Evolutionary conservation across 2,888 invertebrate species (phyloP), one percentile per base, ranked within the genome.

Genomic region (Euproctis similis): DNA sequence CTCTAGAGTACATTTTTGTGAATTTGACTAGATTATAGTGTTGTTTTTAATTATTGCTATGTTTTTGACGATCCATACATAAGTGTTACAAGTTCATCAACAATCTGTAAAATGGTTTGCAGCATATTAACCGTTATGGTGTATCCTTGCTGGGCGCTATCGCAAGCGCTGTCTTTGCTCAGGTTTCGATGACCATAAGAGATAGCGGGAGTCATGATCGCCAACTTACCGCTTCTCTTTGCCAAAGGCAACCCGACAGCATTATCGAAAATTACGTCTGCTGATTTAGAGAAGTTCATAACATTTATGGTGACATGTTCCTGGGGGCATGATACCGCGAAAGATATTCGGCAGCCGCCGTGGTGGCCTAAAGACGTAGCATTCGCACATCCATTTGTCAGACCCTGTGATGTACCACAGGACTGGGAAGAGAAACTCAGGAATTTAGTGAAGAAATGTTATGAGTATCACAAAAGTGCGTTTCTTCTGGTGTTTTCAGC

Each of bases 301-400:
- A 88, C 90, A 40, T 91, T 91, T 62, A 90, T 91, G 90, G 89
- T 91, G 46, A 89, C 90, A 61, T 91, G 91, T 77, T 91, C 91
- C 24, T 85, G 89, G 76, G 90, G 90, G 26, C 88, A 89, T 54
- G 87, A 88, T 46, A 86, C 86, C 10, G 84, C 74, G 16, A 84
- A 82, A 51, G 75, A 77, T 17, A 87, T 88, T 31, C 77, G 82
- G 34, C 86, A 89, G 59, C 91, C 91, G 10, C 87, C 87, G 39
- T 91, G 91, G 91, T 91, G 91, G 91, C 90, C 91, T 5, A 78
- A 81, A 48, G 87, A 89, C 64, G 85, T 91, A 2, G 76, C 78
- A 26, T 91, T 90, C 63, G 82, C 87, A 21, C 88, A 88, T 60
- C 91, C 91, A 9, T 84, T 91, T 40, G 70, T 70, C 31, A 86